Evolutionary conservation across 2,888 invertebrate genomes (phyloP).

Genomic region (Drosophila affinis): DNA sequence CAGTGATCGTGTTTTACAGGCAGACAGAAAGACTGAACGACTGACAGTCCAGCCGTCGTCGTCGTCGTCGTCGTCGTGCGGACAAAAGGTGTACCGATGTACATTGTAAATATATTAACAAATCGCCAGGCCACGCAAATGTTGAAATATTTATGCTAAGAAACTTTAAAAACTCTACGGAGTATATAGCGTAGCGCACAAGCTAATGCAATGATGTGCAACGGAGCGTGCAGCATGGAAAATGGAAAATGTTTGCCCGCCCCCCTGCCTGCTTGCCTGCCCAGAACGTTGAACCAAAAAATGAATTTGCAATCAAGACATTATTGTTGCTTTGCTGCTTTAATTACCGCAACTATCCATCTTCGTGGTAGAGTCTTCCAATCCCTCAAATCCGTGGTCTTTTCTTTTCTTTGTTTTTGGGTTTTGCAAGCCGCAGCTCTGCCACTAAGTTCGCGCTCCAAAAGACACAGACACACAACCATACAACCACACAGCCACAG

Average conservation of each 20-base stretch:
- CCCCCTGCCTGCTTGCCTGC: constrained; percentile 48
- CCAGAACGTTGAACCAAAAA: constrained; percentile 67
- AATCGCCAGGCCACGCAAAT: constrained; percentile 40
- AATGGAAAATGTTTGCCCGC: constrained; percentile 30
- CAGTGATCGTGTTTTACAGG: constrained; percentile 44
- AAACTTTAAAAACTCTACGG: constrained; percentile 41
- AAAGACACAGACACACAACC: constrained; percentile 39
- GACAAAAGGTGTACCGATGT: neutral
- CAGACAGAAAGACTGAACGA: constrained; percentile 11
- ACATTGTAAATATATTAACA: constrained; percentile 35
- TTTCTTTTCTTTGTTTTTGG: constrained; percentile 21
- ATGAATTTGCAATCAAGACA: constrained; percentile 60
- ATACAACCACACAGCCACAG: neutral
- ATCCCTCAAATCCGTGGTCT: neutral
- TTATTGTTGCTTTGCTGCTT: constrained; percentile 24
- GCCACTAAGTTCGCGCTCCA: constrained; percentile 57
- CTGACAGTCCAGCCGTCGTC: neutral
- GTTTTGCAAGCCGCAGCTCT: constrained; percentile 45
- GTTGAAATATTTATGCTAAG: constrained; percentile 53
- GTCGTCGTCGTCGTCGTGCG: neutral
- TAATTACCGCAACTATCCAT: constrained; percentile 40
- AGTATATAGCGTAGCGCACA: constrained; percentile 21
- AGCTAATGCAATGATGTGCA: constrained; percentile 72
- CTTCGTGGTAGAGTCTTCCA: neutral
- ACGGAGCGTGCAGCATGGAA: constrained; percentile 70